Evolutionary conservation across 1,140 invertebrate genomes (phyloP).

Genomic region (Drosophila kohkoa): DNA sequence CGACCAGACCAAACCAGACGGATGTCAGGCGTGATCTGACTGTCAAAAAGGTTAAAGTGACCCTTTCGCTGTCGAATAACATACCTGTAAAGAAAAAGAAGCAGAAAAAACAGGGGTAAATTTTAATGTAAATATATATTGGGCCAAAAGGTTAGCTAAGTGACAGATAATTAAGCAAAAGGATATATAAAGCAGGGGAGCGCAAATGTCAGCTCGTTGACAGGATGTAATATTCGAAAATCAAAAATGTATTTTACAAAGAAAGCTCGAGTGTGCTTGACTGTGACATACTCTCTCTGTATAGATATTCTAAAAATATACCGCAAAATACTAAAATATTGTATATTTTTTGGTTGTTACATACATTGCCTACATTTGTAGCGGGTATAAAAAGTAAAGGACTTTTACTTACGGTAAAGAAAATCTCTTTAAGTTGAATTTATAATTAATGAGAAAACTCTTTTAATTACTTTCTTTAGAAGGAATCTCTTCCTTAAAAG

Average conservation of each 20-base stretch:
- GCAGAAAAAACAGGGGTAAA: constrained; percentile 9
- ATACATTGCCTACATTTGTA: no score
- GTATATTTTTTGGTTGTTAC: no score
- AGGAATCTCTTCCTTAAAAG: no score
- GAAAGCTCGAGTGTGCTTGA: neutral
- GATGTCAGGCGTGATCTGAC: constrained; percentile 13
- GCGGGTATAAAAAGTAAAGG: no score
- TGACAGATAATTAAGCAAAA: constrained; percentile 22
- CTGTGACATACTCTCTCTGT: no score
- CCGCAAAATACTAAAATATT: no score
- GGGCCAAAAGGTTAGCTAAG: constrained; percentile 22
- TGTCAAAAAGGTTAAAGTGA: constrained; percentile 24
- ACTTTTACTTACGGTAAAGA: no score
- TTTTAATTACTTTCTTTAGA: no score
- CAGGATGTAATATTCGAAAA: neutral
- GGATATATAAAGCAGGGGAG: neutral
- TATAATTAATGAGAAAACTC: neutral
- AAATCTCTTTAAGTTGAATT: no score
- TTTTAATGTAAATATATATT: constrained; percentile 22
- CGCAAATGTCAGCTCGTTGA: neutral
- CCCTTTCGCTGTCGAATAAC: constrained; percentile 34
- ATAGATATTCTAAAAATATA: no score
- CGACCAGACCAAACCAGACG: neutral
- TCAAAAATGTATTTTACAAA: neutral
- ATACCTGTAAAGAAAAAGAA: constrained; percentile 60